phyloP scores from a whole-genome alignment of 2,888 invertebrate genomes.

The Ganaspis brasiliensis region DNA sequence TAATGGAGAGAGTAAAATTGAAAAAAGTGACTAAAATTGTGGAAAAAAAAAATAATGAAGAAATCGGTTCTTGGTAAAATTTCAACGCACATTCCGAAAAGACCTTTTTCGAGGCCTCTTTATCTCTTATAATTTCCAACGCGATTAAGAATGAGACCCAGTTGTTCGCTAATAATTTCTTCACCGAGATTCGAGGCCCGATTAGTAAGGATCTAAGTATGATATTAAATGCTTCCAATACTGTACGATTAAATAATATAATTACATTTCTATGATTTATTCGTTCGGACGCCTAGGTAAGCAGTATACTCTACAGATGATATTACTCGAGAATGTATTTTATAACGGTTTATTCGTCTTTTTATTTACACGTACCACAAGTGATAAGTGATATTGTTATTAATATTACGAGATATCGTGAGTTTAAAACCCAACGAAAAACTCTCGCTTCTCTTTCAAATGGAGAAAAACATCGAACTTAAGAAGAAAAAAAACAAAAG shows the following conservation, averaged over 20 bases:
- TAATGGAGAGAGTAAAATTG: no score
- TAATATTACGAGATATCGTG: slow-evolving; percentile 66
- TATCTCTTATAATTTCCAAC: slow-evolving; percentile 42
- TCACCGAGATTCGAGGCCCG: slow-evolving; percentile 54
- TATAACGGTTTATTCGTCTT: slow-evolving; percentile 80
- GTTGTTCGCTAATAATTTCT: slow-evolving; percentile 35
- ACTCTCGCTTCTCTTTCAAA: slow-evolving; percentile 19
- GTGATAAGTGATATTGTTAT: slow-evolving; percentile 80
- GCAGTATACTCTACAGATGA: slow-evolving; percentile 71
- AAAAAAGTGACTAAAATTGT: slow-evolving; percentile 28
- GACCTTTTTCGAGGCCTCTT: slow-evolving; percentile 58
- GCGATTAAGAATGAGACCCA: slow-evolving; percentile 15
- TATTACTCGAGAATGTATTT: slow-evolving; percentile 80
- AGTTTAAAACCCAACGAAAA: slow-evolving; percentile 6
- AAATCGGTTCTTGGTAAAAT: slow-evolving; percentile 49
- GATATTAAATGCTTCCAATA: slow-evolving; percentile 80
- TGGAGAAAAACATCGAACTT: slow-evolving; percentile 49
- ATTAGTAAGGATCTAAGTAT: slow-evolving; percentile 67
- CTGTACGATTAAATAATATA: slow-evolving; percentile 73
- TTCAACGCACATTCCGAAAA: slow-evolving; percentile 68
- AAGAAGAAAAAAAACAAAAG: no score
- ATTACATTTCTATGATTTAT: slow-evolving; percentile 77
- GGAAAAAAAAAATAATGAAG: slow-evolving; percentile 42
- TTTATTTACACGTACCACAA: slow-evolving; percentile 79
- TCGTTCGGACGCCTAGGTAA: slow-evolving; percentile 72